These are phyloP conservation scores for Stictonetta naevosa DNA, from an alignment of 2,113 vertebrate genomes.

Conservation along the genomic window DNA sequence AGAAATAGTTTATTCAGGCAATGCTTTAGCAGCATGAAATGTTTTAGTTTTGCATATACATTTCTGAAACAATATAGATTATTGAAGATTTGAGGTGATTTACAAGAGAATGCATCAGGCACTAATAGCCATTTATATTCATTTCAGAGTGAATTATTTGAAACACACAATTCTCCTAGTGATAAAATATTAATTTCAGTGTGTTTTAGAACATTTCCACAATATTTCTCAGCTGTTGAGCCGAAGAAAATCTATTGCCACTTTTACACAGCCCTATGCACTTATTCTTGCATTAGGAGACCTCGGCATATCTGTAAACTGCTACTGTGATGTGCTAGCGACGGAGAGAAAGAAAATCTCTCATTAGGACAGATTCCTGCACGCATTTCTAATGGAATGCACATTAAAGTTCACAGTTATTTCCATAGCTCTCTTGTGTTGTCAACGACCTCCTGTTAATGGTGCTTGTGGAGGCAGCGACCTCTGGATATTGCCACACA, in stretches of 20 bases:
- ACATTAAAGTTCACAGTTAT: constrained; percentile 30
- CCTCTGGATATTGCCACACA: background rate
- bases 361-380: background rate
- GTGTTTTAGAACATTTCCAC: background rate
- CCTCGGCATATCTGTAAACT: background rate
- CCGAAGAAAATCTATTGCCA: background rate
- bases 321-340: background rate
- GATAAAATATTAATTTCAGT: background rate
- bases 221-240: background rate
- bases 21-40: background rate
- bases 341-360: background rate
- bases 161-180: background rate
- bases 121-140: background rate
- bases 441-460: constrained; percentile 12
- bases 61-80: background rate
- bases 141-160: constrained; percentile 15
- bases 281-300: background rate
- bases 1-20: background rate
- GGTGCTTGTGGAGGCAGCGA: background rate
- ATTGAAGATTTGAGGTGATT: constrained; percentile 15
- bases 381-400: constrained; percentile 2
- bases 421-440: background rate
- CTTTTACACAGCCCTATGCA: background rate
- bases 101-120: background rate
- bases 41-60: background rate